Conservation (phyloP, 2,113 vertebrate species). For the Ictidomys tridecemlineatus region DNA sequence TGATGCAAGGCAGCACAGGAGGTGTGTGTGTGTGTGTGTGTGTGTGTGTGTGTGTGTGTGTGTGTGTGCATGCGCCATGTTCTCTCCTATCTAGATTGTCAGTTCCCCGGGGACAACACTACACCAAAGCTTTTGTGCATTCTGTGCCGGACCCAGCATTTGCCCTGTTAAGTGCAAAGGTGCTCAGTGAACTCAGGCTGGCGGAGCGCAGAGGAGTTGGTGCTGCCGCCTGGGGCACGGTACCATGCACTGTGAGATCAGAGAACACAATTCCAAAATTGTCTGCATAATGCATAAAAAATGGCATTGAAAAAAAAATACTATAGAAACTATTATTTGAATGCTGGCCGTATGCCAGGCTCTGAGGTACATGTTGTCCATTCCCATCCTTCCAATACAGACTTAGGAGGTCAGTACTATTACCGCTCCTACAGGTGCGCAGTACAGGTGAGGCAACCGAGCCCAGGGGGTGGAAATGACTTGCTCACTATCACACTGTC, state of each 20-base stretch:
- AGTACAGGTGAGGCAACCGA: neutral
- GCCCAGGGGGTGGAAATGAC: neutral
- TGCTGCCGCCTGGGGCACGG: rapidly evolving
- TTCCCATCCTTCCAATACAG: neutral
- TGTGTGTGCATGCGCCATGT: neutral
- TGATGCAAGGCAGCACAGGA: neutral
- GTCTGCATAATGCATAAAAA: neutral
- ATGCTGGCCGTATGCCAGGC: neutral
- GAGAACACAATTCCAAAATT: neutral
- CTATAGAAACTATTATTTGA: neutral
- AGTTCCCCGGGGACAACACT: neutral
- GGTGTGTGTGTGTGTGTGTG: too few relatives aligned
- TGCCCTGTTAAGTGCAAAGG: neutral
- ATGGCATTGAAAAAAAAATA: neutral
- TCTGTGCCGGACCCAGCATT: neutral
- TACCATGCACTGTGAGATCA: neutral
- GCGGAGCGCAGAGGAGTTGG: rapidly evolving
- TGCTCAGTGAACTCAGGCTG: neutral
- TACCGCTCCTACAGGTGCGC: neutral
- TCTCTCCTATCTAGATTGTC: neutral
- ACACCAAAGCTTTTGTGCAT: neutral
- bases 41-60: neutral
- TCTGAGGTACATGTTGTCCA: neutral
- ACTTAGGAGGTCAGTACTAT: neutral
- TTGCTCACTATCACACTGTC: neutral